A percentile compares a stretch with the other conserved stretches of the same genome.
These are phyloP conservation scores for Lepilemur ruficaudatus DNA, from an alignment of 2,797 vertebrate species.

Conservation along the genomic window DNA sequence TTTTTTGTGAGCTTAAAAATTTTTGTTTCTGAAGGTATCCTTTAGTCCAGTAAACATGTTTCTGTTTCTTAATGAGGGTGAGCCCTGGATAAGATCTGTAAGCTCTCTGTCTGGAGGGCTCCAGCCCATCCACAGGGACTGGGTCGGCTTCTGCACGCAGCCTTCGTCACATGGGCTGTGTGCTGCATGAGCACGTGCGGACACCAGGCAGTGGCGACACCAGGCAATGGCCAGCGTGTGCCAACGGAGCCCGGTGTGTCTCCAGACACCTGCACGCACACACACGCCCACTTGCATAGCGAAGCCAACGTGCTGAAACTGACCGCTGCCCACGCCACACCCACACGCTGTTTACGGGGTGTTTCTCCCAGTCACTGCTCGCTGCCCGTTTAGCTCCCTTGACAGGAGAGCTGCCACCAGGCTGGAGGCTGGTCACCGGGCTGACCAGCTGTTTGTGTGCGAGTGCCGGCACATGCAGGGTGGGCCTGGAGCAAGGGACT, in stretches of 20 bases:
- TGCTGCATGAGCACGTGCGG: fast-evolving
- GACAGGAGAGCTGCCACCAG: too few species aligned
- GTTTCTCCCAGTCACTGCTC: fast-evolving
- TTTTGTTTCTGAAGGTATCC: not conserved
- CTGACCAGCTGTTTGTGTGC: not conserved
- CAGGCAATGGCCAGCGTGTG: fast-evolving
- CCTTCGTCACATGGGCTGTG: fast-evolving
- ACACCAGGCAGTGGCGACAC: not conserved
- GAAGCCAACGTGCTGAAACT: not conserved
- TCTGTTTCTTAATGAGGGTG: not conserved
- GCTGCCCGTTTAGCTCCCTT: too few species aligned
- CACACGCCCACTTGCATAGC: fast-evolving
- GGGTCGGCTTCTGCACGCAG: not conserved
- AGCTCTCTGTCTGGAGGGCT: not conserved
- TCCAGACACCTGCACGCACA: fast-evolving
- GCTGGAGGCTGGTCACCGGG: not conserved
- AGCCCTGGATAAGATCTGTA: not conserved
- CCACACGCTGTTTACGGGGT: fast-evolving
- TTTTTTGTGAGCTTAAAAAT: not conserved
- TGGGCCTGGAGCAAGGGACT: not conserved
- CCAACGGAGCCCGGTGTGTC: not conserved
- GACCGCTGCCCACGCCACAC: fast-evolving
- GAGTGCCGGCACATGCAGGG: not conserved
- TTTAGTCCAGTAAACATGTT: not conserved
- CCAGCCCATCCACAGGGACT: fast-evolving